Percentiles rank a stretch among this genome's conserved stretches.
Conservation (phyloP, 2,113 vertebrate species). For the Chaetorhynchus papuensis region DNA sequence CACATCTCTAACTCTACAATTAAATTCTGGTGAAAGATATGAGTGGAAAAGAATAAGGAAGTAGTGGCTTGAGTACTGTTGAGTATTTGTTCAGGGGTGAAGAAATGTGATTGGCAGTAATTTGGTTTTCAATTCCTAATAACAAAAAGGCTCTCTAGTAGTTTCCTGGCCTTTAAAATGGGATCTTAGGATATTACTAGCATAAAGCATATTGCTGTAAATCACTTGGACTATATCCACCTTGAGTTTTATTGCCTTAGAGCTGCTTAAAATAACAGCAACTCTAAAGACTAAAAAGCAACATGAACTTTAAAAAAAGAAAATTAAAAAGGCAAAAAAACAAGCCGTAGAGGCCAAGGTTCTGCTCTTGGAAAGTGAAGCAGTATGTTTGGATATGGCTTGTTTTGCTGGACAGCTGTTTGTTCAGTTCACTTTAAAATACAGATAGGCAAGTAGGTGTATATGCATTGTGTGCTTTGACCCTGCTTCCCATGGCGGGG, state of each 20-base stretch:
- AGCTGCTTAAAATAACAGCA: not conserved
- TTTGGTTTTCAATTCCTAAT: not conserved
- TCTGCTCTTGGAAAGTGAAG: not conserved
- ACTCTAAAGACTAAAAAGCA: not conserved
- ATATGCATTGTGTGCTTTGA: not conserved
- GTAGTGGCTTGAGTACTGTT: not conserved
- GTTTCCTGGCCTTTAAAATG: not conserved
- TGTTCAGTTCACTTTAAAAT: not conserved
- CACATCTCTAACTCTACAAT: not conserved
- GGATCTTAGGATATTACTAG: not conserved
- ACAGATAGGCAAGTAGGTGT: not conserved
- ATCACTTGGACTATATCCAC: not conserved
- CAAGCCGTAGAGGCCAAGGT: not conserved
- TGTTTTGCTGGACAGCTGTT: not conserved
- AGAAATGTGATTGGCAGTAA: not conserved
- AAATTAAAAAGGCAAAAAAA: not conserved
- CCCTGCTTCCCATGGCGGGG: not conserved
- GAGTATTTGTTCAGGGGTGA: not conserved
- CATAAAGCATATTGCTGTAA: not conserved
- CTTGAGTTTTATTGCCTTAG: not conserved
- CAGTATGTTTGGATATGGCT: not conserved
- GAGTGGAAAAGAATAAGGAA: not conserved
- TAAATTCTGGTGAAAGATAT: not conserved
- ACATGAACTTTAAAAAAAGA: not conserved
- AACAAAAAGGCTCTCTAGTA: not conserved